Base-by-base conservation (phyloP, 2,888 invertebrate species). In the Drosophila dives region DNA sequence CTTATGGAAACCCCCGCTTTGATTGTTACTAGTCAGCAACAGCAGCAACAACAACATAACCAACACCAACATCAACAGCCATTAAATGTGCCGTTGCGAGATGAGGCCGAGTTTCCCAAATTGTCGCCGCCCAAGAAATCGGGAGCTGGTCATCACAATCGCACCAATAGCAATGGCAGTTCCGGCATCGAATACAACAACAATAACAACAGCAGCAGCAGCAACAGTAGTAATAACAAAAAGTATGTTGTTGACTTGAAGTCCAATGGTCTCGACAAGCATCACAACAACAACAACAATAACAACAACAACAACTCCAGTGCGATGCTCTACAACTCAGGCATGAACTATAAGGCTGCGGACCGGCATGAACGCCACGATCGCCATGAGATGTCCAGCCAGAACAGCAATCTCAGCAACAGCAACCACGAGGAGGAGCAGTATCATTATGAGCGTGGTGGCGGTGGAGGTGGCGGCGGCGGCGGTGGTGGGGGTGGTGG, bases 71-170 rank as follows among this genome's bases (percentile, higher is more conserved):
- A 81, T 59, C 87, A 90, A 76, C 79, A 86, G 77, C 77, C 87
- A 32, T 80, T 80, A 50, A 89, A 89, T 60, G 82, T 85, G 53
- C 87, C 85, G 48, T 83, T 92, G 56, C 91, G 92, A 73, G 93
- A 92, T 74, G 93, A 93, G 80, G 90, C 93, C 3, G 93, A 93
- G 83, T 93, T 93, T 81, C 93, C 93, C 29, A 93, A 93, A 76
- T 76, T 93, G 67, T 91, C 92, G 72, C 93, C 93, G 63, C 93
- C 93, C 51, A 93, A 93, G 69, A 93, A 92, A 75, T 91, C 91
- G 20, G 81, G 77, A 38, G 77, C 75, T 45, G 84, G 81, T 0
- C 86, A 86, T 53, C 75, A 78, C 59, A 83, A 80, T 72, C 87
- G 83, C 73, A 85, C 75, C 70, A 90, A 83, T 48, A 91, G 86